phyloP scores from a whole-genome alignment of 2,113 vertebrate species.

The Etheostoma cragini region DNA sequence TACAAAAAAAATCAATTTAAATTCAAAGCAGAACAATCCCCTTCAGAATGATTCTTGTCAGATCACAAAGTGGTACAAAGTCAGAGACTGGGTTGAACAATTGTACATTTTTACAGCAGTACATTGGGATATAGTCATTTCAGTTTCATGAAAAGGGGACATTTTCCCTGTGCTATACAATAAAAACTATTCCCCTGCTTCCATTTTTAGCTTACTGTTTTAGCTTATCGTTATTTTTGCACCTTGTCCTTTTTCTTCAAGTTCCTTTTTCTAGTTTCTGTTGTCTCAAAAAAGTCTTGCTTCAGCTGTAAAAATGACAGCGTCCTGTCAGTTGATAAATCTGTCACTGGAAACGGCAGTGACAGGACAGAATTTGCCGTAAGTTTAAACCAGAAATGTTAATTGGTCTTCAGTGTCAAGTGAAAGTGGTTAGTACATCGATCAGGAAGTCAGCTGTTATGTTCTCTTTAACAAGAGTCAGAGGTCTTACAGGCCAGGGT shows the following conservation, averaged over 20 bases:
- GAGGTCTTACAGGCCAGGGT: not conserved
- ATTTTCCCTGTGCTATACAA: not conserved
- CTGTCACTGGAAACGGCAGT: not conserved
- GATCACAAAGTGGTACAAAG: constrained; percentile 5
- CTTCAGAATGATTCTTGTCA: not conserved
- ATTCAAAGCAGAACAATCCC: constrained; percentile 24
- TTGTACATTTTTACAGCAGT: not conserved
- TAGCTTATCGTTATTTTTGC: not conserved
- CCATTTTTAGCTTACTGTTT: not conserved
- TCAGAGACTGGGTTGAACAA: not conserved
- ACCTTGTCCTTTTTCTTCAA: not conserved
- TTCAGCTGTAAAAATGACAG: not conserved
- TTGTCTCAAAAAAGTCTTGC: not conserved
- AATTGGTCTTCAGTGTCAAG: not conserved
- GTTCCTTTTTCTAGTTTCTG: not conserved
- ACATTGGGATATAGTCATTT: not conserved
- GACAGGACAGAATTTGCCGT: not conserved
- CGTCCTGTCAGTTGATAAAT: not conserved
- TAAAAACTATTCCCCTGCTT: not conserved
- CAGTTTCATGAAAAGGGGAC: not conserved
- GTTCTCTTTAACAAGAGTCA: not conserved
- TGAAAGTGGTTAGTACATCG: not conserved
- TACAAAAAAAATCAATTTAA: constrained; percentile 43
- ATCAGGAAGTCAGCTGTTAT: not conserved
- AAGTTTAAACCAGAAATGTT: not conserved